Base-by-base conservation (phyloP, 2,113 vertebrate species). In the Heterotis niloticus region DNA sequence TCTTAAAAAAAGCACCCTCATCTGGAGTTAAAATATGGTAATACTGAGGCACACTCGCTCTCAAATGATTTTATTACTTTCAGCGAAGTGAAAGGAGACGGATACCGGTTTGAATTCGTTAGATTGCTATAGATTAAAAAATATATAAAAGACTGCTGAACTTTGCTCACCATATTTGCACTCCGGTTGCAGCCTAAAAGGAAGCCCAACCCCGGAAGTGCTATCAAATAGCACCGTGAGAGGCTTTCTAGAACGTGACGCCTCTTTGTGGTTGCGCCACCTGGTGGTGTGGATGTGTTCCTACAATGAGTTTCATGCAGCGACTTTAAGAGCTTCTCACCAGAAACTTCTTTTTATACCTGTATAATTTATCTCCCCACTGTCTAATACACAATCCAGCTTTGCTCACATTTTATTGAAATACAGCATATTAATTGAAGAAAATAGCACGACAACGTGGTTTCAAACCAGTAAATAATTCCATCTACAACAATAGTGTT, bases 121-220 rank as follows among this genome's bases (percentile, higher is more conserved):
- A 24, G 77, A 78, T 78, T 78, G 17, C 28, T 44, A 1, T 4
- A 5, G 77, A 71, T 71, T 78, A 60, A 44, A 69, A 24, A 70
- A 1, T 14, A 4, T n/a, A n/a, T n/a, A n/a, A 29, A 5, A 7
- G 5, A 1, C 12, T n/a, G 0, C 11, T 57, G 1, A 34, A 0
- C 1, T 0, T 0, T 0, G 0, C 90, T 5, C 87, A 92, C 91
- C 90, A 92, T 92, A 84, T 81, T 20, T 66, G 81, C 90, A 82
- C n/a, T 24, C 88, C 90, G 85, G 81, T 64, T 72, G 86, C 82
- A 84, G 81, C 81, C 77, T 89, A 88, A 91, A 87, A 91, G 89
- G 83, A 89, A 84, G 0, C 0, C 0, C 17, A 44, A 26, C 0
- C 0, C 82, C 87, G 90, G 90, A 90, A 90, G 80, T 74, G 75